Conservation (phyloP, 2,888 invertebrate genomes). For the Leptinotarsa rubiginosa region DNA sequence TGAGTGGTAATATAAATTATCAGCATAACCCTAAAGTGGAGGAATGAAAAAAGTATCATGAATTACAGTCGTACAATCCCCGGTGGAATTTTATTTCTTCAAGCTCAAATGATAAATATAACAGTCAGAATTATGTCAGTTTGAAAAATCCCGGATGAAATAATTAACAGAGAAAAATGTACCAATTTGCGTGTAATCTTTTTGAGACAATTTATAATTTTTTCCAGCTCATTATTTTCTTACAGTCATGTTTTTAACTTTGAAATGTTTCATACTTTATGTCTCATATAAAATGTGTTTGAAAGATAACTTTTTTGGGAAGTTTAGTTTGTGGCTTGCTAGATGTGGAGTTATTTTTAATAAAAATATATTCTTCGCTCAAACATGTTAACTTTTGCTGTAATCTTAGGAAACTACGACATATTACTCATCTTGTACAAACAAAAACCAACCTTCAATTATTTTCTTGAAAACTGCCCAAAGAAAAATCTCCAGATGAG, state of each 20-base stretch:
- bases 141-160: slow-evolving; percentile 43
- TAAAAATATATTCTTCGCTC: background rate
- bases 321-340: background rate
- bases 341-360: background rate
- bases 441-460: background rate
- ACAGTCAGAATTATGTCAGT: slow-evolving; percentile 37
- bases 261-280: background rate
- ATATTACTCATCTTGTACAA: background rate
- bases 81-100: background rate
- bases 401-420: background rate
- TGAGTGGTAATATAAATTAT: background rate
- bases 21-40: background rate
- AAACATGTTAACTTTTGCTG: background rate
- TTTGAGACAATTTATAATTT: slow-evolving; percentile 39
- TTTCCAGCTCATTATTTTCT: slow-evolving; percentile 25
- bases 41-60: background rate
- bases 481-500: background rate
- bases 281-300: background rate
- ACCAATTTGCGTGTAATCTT: slow-evolving; percentile 44
- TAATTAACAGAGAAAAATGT: slow-evolving; percentile 46
- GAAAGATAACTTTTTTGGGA: slow-evolving; percentile 11
- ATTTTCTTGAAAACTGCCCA: background rate
- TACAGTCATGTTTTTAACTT: background rate
- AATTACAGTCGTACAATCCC: background rate
- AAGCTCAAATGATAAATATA: slow-evolving; percentile 24